Evolutionary conservation across 2,797 vertebrate genomes (phyloP).

Genomic region (Acanthurus lineatus): DNA sequence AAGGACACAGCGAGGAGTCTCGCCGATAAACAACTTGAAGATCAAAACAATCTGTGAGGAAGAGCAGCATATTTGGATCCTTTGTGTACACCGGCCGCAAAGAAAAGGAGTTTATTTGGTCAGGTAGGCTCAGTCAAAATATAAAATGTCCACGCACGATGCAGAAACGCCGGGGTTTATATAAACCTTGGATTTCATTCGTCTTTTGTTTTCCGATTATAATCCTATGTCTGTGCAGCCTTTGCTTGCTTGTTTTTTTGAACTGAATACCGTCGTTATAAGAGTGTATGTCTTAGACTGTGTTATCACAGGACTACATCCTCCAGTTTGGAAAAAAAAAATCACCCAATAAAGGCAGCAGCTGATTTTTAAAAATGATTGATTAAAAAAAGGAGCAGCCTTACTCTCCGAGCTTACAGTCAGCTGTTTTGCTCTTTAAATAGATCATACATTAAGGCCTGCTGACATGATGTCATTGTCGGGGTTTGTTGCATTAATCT

Average conservation of each 20-base stretch:
- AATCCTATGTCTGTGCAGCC: not conserved
- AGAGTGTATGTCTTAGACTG: not conserved
- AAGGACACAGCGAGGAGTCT: slow-evolving; percentile 24
- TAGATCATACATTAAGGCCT: not conserved
- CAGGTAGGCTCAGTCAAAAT: slow-evolving; percentile 42
- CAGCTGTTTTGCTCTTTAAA: not conserved
- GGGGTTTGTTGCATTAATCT: not conserved
- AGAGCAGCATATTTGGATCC: not conserved
- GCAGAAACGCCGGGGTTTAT: no score
- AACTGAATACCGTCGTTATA: not conserved
- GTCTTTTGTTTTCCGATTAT: slow-evolving; percentile 45
- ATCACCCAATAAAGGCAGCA: no score
- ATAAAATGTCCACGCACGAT: fast-evolving
- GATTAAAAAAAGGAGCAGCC: not conserved
- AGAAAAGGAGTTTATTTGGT: not conserved
- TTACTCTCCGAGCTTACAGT: not conserved
- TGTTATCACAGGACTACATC: not conserved
- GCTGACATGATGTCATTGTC: not conserved
- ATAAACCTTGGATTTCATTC: not conserved
- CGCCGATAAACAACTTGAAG: slow-evolving; percentile 80
- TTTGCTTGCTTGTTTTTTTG: not conserved
- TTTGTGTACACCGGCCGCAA: not conserved
- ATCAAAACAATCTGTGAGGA: slow-evolving; percentile 66
- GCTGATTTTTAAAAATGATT: no score
- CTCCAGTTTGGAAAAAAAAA: not conserved